Evolutionary conservation across 1,140 invertebrate genomes (phyloP).

Genomic region (Mercenaria mercenaria): DNA sequence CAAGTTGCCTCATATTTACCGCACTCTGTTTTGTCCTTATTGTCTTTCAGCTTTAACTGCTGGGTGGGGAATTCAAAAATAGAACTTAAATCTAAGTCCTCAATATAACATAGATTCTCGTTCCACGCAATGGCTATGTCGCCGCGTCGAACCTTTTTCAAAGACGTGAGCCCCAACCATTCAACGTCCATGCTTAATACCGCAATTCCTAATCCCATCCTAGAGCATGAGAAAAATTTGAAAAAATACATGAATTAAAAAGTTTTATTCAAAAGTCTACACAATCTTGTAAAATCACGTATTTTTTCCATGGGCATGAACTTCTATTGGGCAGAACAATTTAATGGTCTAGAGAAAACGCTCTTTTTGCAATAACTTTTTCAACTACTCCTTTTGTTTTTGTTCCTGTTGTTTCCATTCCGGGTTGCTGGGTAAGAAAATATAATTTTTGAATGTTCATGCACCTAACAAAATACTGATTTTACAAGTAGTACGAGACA

Average conservation of each 20-base stretch:
- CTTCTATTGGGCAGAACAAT: not conserved
- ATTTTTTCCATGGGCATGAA: not conserved
- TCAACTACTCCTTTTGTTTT: no score
- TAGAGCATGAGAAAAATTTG: conserved; percentile 36
- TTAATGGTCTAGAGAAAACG: no score
- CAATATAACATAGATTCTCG: conserved; percentile 94
- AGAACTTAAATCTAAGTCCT: conserved; percentile 94
- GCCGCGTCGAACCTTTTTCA: conserved; percentile 95
- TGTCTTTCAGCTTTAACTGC: conserved; percentile 10
- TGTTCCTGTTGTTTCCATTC: no score
- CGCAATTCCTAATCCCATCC: conserved; percentile 4
- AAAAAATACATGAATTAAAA: conserved; percentile 42
- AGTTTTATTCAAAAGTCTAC: not conserved
- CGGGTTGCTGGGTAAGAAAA: no score
- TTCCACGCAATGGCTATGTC: conserved; percentile 96
- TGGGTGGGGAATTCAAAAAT: conserved; percentile 88
- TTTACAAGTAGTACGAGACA: not conserved
- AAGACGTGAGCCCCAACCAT: conserved; percentile 90
- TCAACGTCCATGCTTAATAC: conserved; percentile 39
- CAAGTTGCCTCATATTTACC: conserved; percentile 62
- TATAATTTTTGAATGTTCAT: no score
- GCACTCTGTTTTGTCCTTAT: conserved; percentile 13
- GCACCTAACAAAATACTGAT: not conserved
- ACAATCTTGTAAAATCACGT: not conserved
- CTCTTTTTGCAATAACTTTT: no score